Percentiles rank a stretch among this genome's conserved stretches.
Evolutionary conservation across 1,140 invertebrate genomes (phyloP).

Genomic region (Homalodisca vitripennis): DNA sequence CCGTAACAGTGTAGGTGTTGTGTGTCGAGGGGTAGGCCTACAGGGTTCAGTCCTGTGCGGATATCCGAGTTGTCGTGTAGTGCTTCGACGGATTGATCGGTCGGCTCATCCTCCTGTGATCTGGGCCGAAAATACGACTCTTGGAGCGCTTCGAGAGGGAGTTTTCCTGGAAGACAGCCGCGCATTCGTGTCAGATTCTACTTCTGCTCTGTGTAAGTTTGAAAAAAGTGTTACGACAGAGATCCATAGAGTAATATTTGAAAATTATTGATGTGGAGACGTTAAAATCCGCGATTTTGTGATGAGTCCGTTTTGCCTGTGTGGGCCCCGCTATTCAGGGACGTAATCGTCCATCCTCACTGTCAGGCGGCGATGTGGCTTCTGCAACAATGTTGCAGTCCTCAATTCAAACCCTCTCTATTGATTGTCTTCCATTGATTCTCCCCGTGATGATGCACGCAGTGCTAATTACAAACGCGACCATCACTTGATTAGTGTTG

Average conservation of each 20-base stretch:
- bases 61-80: not conserved
- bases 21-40: not conserved
- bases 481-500: no score
- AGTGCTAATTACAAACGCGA: no score
- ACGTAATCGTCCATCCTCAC: slow-evolving; percentile 3
- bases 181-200: no score
- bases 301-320: no score
- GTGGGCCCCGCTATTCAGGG: slow-evolving; percentile 6
- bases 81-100: not conserved
- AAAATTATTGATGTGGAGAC: no score
- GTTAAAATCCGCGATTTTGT: no score
- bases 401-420: not conserved
- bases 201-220: no score
- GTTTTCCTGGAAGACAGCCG: no score
- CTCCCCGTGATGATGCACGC: no score
- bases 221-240: no score
- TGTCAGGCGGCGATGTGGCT: slow-evolving; percentile 1
- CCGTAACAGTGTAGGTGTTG: not conserved
- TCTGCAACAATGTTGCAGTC: slow-evolving; percentile 14
- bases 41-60: not conserved
- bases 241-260: no score
- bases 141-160: no score
- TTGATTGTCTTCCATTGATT: not conserved
- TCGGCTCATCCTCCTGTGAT: not conserved
- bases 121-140: not conserved